phyloP scores from a whole-genome alignment of 2,797 vertebrate genomes.

The Heteromormyrus szaboi region DNA sequence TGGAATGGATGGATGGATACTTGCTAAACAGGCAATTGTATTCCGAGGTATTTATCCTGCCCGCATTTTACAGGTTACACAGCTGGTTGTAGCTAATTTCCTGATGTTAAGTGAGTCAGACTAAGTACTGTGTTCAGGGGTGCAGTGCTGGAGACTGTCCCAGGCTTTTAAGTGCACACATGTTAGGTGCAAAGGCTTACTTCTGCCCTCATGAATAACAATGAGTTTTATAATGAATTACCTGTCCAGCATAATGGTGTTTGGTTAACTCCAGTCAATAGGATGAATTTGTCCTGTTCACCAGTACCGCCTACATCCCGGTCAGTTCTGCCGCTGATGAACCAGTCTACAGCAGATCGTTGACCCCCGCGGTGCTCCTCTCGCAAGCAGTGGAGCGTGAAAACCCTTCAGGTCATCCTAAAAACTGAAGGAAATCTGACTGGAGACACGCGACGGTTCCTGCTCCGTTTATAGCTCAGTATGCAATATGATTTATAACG shows the following conservation, averaged over 20 bases:
- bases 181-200: neutral
- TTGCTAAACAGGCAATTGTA: neutral
- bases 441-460: neutral
- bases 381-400: neutral
- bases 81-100: neutral
- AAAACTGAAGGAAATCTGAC: neutral
- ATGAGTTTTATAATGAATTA: conserved; percentile 7
- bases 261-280: conserved; percentile 9
- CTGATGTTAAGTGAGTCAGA: conserved; percentile 1
- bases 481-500: neutral
- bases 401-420: neutral
- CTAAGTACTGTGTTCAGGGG: neutral
- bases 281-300: neutral
- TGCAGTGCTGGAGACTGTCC: neutral
- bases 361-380: neutral
- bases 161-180: neutral
- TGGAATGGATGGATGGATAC: neutral
- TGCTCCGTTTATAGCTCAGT: neutral
- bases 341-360: neutral
- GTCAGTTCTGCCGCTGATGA: neutral
- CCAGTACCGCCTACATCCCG: neutral
- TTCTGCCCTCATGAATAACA: neutral
- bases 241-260: neutral
- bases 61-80: neutral
- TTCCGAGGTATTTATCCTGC: neutral